A percentile compares a stretch with the other conserved stretches of the same genome.
Conservation (phyloP, 2,888 invertebrate species). For the Agrenia bidenticulata region DNA sequence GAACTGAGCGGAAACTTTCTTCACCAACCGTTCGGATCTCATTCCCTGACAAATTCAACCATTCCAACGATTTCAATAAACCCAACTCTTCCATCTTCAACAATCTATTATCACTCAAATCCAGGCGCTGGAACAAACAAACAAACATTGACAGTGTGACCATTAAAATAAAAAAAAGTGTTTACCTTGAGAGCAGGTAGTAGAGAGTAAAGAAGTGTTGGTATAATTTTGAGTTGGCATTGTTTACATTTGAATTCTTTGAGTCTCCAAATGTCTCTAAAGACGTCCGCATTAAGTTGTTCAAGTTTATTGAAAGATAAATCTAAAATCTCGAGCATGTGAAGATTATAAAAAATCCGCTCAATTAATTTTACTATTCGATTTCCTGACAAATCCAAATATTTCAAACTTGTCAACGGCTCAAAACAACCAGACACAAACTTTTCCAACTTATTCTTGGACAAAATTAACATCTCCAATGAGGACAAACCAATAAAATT, state of each 20-base stretch:
- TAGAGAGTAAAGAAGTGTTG: constrained; percentile 52
- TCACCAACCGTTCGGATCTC: constrained; percentile 73
- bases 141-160: not conserved
- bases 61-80: constrained; percentile 67
- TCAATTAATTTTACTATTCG: constrained; percentile 63
- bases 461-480: constrained; percentile 69
- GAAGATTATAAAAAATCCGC: constrained; percentile 53
- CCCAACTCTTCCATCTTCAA: constrained; percentile 68
- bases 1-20: constrained; percentile 63
- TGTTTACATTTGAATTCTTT: constrained; percentile 53
- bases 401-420: constrained; percentile 68
- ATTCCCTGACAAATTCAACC: constrained; percentile 71
- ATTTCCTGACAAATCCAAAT: constrained; percentile 67
- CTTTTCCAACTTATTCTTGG: constrained; percentile 71
- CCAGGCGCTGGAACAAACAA: constrained; percentile 64
- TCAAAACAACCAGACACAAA: constrained; percentile 75
- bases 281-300: constrained; percentile 71
- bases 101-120: constrained; percentile 78
- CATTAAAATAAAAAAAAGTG: not conserved
- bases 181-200: constrained; percentile 51
- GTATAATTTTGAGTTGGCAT: constrained; percentile 54
- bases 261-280: constrained; percentile 54
- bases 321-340: constrained; percentile 62
- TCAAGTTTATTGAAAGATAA: constrained; percentile 72
- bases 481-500: constrained; percentile 76